Evolutionary conservation across 2,113 vertebrate species (phyloP).

Genomic region (Vombatus ursinus): DNA sequence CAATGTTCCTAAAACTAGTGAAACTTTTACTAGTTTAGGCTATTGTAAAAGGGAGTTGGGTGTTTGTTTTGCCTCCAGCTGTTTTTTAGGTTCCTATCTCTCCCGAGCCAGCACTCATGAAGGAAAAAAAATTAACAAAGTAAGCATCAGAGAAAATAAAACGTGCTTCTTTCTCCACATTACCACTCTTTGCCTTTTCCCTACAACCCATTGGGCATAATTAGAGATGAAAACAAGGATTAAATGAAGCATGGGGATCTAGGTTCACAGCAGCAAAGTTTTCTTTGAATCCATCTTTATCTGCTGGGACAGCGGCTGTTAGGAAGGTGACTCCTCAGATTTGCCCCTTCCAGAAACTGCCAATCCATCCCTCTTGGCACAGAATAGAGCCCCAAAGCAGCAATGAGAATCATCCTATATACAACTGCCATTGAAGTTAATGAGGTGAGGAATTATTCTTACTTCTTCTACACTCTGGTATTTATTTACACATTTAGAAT

Average conservation of each 20-base stretch:
- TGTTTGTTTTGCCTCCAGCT: neutral
- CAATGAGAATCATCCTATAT: neutral
- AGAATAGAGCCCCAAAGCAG: constrained; percentile 48
- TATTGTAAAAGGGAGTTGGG: neutral
- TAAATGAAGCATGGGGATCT: neutral
- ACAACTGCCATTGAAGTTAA: constrained; percentile 30
- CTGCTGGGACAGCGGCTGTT: neutral
- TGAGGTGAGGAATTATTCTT: constrained; percentile 16
- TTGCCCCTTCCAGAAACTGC: neutral
- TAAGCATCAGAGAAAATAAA: neutral
- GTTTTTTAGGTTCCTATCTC: constrained; percentile 7
- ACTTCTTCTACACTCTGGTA: neutral
- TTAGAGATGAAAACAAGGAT: neutral
- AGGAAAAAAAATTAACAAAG: neutral
- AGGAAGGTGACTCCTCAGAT: constrained; percentile 13
- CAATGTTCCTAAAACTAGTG: neutral
- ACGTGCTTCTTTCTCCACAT: rapidly evolving
- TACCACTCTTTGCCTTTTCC: neutral
- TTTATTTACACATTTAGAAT: neutral
- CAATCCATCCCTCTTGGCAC: neutral
- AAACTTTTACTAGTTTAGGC: neutral
- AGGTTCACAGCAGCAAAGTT: neutral
- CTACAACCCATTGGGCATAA: neutral
- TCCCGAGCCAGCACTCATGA: constrained; percentile 14
- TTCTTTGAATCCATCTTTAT: neutral